phyloP scores from a whole-genome alignment of 2,888 invertebrate species.

The Thymelicus acteon region DNA sequence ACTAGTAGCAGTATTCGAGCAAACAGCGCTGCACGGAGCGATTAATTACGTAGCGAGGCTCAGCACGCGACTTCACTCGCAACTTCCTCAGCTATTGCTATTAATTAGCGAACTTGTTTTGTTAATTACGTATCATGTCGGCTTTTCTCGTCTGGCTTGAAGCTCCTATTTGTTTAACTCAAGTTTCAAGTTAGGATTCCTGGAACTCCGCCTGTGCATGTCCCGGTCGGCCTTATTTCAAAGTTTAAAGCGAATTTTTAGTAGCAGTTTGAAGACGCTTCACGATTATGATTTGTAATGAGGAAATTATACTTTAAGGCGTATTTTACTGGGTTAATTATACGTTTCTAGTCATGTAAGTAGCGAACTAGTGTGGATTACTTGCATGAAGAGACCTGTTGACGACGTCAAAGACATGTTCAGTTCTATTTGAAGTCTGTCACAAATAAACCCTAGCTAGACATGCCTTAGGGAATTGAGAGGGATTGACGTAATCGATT shows the following conservation, averaged over 20 bases:
- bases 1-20: slow-evolving; percentile 8
- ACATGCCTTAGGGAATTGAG: too few species aligned
- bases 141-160: slow-evolving; percentile 21
- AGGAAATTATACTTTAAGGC: not conserved
- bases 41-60: slow-evolving; percentile 23
- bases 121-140: slow-evolving; percentile 37
- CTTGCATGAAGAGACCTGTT: too few species aligned
- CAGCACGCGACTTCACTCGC: slow-evolving; percentile 15
- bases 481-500: too few species aligned
- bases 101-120: slow-evolving; percentile 37
- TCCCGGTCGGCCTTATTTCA: not conserved
- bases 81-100: slow-evolving; percentile 36
- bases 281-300: not conserved
- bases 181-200: slow-evolving; percentile 19
- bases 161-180: slow-evolving; percentile 18
- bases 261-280: slow-evolving; percentile 4
- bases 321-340: too few species aligned
- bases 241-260: not conserved
- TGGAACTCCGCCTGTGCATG: not conserved
- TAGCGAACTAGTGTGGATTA: too few species aligned
- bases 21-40: slow-evolving; percentile 18
- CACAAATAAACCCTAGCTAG: too few species aligned
- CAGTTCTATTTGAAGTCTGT: too few species aligned
- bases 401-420: too few species aligned
- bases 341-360: too few species aligned